A percentile compares a stretch with the other conserved stretches of the same genome.
phyloP scores from a whole-genome alignment of 2,888 invertebrate species.

The Lepidocyrtinus sp. region DNA sequence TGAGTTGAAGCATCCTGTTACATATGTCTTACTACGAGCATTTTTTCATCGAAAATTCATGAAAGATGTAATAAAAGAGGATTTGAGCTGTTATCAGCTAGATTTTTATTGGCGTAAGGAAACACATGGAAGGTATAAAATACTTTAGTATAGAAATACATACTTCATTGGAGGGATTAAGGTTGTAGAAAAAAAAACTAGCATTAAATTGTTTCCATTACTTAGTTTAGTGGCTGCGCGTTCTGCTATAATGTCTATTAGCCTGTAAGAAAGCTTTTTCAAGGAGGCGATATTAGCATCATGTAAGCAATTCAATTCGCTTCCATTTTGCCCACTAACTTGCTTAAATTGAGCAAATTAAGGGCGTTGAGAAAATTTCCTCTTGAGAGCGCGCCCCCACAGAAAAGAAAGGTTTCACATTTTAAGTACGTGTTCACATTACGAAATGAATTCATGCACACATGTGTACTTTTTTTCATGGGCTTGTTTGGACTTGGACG shows the following conservation, averaged over 20 bases:
- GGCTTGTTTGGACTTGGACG: too few species aligned
- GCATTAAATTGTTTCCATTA: slow-evolving; percentile 37
- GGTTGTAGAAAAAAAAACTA: slow-evolving; percentile 5
- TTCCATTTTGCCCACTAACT: neutral
- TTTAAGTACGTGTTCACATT: slow-evolving; percentile 47
- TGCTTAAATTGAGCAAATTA: neutral
- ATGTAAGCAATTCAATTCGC: slow-evolving; percentile 48
- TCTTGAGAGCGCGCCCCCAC: slow-evolving; percentile 43
- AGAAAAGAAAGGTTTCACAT: slow-evolving; percentile 32
- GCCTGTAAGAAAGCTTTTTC: neutral
- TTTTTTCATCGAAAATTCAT: too few species aligned
- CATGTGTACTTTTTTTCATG: too few species aligned
- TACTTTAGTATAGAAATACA: too few species aligned
- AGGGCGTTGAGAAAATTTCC: slow-evolving; percentile 45
- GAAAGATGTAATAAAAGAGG: slow-evolving; percentile 36
- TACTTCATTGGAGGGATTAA: slow-evolving; percentile 8
- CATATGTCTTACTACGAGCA: too few species aligned
- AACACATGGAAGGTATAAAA: neutral
- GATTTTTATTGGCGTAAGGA: neutral
- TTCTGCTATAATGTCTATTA: neutral
- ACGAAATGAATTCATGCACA: slow-evolving; percentile 34
- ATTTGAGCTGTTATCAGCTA: slow-evolving; percentile 13
- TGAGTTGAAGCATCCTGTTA: too few species aligned
- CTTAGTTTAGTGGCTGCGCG: neutral
- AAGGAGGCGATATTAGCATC: slow-evolving; percentile 39